Conservation (phyloP, 2,113 vertebrate species). For the Hucho hucho region DNA sequence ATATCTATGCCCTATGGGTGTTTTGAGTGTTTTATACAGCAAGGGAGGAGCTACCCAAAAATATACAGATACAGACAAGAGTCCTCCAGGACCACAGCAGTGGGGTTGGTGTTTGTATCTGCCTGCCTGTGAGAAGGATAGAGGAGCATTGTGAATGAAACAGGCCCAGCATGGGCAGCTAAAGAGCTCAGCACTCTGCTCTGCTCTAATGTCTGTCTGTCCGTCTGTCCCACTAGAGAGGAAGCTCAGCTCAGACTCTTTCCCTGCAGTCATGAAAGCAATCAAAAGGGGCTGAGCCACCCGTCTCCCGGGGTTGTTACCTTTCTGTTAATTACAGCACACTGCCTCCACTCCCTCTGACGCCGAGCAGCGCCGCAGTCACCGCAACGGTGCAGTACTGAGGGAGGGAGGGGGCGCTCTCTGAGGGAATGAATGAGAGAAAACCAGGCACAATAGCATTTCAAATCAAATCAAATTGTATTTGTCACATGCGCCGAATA, state of each 20-base stretch:
- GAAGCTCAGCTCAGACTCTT: slow-evolving; percentile 12
- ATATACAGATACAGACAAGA: too few relatives aligned
- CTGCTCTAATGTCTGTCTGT: too few relatives aligned
- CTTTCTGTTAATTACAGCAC: slow-evolving; percentile 18
- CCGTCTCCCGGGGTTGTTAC: slow-evolving; percentile 4
- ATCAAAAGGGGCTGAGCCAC: slow-evolving; percentile 20
- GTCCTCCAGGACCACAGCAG: not conserved
- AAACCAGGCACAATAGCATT: not conserved
- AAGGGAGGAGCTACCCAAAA: not conserved
- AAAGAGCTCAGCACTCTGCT: slow-evolving; percentile 7
- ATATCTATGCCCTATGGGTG: not conserved
- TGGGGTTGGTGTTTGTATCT: not conserved
- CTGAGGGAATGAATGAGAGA: not conserved
- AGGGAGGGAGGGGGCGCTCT: slow-evolving; percentile 1
- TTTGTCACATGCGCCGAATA: too few relatives aligned
- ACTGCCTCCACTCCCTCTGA: slow-evolving; percentile 1
- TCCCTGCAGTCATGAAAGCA: slow-evolving; percentile 24
- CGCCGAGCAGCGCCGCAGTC: not conserved
- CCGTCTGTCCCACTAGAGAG: slow-evolving; percentile 6
- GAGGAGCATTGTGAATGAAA: not conserved
- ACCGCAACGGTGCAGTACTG: not conserved
- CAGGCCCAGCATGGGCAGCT: slow-evolving; percentile 7
- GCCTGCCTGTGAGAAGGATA: not conserved
- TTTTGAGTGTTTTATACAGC: not conserved
- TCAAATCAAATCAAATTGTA: too few relatives aligned